These are phyloP conservation scores for Microctenopoma stevenorrisi DNA, from an alignment of 2,797 vertebrate genomes.

Conservation along the genomic window DNA sequence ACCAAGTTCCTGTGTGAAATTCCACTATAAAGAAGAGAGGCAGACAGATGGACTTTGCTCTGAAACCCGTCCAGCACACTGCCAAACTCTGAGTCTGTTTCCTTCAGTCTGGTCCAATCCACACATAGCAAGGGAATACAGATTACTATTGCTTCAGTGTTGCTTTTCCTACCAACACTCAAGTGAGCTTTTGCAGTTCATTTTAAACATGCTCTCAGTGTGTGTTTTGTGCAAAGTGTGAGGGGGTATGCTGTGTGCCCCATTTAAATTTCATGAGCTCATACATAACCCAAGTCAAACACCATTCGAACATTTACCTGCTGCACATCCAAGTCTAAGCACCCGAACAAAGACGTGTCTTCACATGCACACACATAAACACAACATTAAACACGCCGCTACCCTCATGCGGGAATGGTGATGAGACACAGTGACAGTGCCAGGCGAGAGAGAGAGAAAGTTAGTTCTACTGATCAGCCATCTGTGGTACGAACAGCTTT, in stretches of 20 bases:
- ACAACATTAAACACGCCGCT: conserved; percentile 37
- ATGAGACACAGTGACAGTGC: conserved; percentile 66
- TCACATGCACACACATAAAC: conserved; percentile 22
- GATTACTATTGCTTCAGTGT: conserved; percentile 25
- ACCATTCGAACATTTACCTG: conserved; percentile 48
- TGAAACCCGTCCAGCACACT: conserved; percentile 58
- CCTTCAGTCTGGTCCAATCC: conserved; percentile 53
- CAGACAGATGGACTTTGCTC: conserved; percentile 74
- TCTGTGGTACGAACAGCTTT: conserved; percentile 82
- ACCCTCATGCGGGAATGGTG: conserved; percentile 60
- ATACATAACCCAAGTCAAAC: conserved; percentile 50
- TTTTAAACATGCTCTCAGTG: conserved; percentile 20
- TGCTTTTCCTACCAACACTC: conserved; percentile 30
- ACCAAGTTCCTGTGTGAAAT: conserved; percentile 45
- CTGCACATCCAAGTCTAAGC: conserved; percentile 24
- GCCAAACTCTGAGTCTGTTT: conserved; percentile 53
- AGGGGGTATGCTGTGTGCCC: conserved; percentile 17
- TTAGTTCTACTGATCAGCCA: conserved; percentile 84
- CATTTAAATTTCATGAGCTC: conserved; percentile 52
- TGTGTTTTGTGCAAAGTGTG: conserved; percentile 37
- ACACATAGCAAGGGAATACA: conserved; percentile 33
- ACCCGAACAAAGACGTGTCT: conserved; percentile 24
- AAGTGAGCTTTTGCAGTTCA: conserved; percentile 10
- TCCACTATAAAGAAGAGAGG: conserved; percentile 47
- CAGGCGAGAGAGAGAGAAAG: conserved; percentile 68